A percentile compares a stretch with the other conserved stretches of the same genome.
These are phyloP conservation scores for Temnothorax rugatulus DNA, from an alignment of 2,888 invertebrate genomes.

Conservation along the genomic window DNA sequence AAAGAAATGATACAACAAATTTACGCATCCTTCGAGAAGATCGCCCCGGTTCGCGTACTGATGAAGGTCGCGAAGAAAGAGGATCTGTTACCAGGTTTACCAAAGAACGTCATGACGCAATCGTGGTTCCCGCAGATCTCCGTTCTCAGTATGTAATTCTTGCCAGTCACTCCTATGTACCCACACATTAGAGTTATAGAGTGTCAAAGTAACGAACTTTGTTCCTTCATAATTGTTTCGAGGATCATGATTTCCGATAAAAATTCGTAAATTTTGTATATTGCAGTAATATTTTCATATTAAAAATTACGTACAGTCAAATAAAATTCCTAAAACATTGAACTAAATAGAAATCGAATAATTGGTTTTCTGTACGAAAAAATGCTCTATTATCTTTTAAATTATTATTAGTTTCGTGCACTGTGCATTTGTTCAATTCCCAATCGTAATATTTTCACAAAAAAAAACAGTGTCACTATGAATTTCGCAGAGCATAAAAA, in stretches of 20 bases:
- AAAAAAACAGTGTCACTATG: neutral
- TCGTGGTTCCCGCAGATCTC: slow-evolving; percentile 81
- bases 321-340: neutral
- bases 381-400: neutral
- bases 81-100: slow-evolving; percentile 79
- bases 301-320: neutral
- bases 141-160: slow-evolving; percentile 77
- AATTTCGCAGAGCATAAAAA: slow-evolving; percentile 79
- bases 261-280: neutral
- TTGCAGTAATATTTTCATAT: neutral
- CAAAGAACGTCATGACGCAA: slow-evolving; percentile 81
- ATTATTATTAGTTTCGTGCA: neutral
- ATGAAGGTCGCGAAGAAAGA: slow-evolving; percentile 80
- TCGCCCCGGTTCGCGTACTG: slow-evolving; percentile 81
- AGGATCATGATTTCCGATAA: neutral
- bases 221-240: neutral
- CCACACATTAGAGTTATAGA: neutral
- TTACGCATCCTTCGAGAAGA: slow-evolving; percentile 78
- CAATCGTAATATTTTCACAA: neutral
- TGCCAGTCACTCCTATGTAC: neutral
- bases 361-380: neutral
- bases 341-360: neutral
- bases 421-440: neutral
- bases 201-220: neutral
- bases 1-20: slow-evolving; percentile 71